phyloP scores from a whole-genome alignment of 2,113 vertebrate species.

The Cheirogaleus medius region DNA sequence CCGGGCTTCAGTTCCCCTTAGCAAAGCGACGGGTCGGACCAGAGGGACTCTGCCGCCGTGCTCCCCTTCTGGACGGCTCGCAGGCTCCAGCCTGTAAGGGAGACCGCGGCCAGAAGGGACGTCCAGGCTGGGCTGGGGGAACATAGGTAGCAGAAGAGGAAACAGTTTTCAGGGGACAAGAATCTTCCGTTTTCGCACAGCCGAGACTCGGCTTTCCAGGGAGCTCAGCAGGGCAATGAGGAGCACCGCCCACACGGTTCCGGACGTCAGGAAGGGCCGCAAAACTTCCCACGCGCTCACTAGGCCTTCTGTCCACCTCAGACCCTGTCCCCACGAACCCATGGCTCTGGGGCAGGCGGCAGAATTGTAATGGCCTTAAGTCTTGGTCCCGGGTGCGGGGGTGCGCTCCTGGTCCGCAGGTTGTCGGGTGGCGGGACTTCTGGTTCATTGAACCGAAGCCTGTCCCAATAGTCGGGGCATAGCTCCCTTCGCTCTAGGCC shows the following conservation, averaged over 20 bases:
- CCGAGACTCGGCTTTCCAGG: neutral
- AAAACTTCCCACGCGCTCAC: neutral
- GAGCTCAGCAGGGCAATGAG: fast-evolving
- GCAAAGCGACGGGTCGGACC: neutral
- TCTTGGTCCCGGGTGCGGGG: neutral
- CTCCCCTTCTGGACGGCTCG: neutral
- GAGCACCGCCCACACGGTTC: neutral
- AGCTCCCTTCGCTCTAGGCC: neutral
- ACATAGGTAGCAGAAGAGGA: neutral
- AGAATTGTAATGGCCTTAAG: neutral
- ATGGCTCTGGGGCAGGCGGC: neutral
- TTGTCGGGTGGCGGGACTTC: neutral
- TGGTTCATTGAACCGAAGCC: neutral
- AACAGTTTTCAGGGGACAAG: neutral
- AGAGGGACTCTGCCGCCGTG: neutral
- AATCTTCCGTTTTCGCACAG: neutral
- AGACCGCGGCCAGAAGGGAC: neutral
- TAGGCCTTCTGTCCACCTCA: neutral
- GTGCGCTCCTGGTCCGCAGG: neutral
- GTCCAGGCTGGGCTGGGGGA: neutral
- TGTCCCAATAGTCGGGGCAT: neutral
- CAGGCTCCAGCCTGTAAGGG: neutral
- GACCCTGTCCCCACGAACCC: neutral
- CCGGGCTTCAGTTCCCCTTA: neutral
- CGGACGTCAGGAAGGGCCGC: neutral